Evolutionary conservation across 2,113 vertebrate genomes (phyloP), one percentile per base, ranked within the genome.

Genomic region (Corythornis madagascariensis): DNA sequence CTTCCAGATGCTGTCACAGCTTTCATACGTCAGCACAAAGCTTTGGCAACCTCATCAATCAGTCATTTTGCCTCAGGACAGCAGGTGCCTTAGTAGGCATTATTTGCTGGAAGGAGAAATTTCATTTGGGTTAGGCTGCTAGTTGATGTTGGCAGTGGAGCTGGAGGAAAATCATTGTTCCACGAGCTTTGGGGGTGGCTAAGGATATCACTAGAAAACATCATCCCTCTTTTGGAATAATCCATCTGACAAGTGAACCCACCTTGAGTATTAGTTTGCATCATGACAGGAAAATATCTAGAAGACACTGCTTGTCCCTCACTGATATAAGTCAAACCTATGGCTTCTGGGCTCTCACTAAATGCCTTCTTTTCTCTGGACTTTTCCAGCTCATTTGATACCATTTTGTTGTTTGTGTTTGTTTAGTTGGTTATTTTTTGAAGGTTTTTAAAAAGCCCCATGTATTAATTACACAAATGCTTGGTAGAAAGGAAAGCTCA

Each of bases 301-400:
- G 55, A 63, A 85, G 42, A 66, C 7, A 40, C 29, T 69, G 53
- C 25, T 82, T 83, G 83, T 77, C 73, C 80, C 86, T 88, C 25
- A 14, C 45, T 94, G 95, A 90, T 1, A 2, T 94, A 89, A 94
- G 42, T 52, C 72, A 76, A 59, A 69, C 59, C 59, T 86, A 10
- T 65, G 43, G 50, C 59, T 94, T 79, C 65, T 92, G 76, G 79
- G 65, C 47, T 90, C 19, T 67, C 47, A 66, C n/a, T 69, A 35
- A 93, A 52, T 5, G 9, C 29, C 22, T 93, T 17, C 21, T 85
- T 83, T 89, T 81, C 69, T 81, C 81, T 95, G 90, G 92, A 92
- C 45, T 96, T 88, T 96, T 95, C 77, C 92, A 90, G 61, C 42
- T 93, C 80, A 73, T 84, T 90, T 88, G 63, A 81, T 78, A 40